Evolutionary conservation across 2,797 vertebrate species (phyloP).

Genomic region (Esox lucius): DNA sequence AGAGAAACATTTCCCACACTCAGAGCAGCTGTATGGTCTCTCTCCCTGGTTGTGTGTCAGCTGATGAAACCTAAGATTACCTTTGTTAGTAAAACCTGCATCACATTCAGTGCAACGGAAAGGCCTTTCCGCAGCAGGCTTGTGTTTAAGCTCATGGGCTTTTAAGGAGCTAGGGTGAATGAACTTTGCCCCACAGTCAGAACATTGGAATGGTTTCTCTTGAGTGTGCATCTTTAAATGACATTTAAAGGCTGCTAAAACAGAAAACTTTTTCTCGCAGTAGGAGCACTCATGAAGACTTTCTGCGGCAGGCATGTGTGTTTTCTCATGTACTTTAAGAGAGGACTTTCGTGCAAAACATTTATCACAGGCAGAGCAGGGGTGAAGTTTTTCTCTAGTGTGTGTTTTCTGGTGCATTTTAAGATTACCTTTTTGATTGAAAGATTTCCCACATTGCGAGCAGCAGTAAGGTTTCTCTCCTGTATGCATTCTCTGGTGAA

Average conservation of each 20-base stretch:
- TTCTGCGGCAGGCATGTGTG: background rate
- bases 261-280: background rate
- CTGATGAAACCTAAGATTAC: background rate
- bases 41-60: background rate
- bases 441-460: background rate
- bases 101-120: background rate
- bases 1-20: background rate
- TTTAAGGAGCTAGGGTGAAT: background rate
- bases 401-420: background rate
- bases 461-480: background rate
- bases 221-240: background rate
- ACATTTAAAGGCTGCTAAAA: background rate
- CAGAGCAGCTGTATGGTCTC: background rate
- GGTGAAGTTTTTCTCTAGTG: background rate
- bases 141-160: background rate
- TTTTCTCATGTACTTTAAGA: background rate
- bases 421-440: background rate
- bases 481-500: background rate
- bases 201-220: constrained; percentile 2
- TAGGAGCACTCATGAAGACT: background rate
- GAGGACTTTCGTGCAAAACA: background rate
- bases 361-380: background rate
- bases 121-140: background rate
- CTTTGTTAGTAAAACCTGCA: background rate
- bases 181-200: background rate